Evolutionary conservation across 1,140 invertebrate species (phyloP), one percentile per base, ranked within the genome.

Genomic region (Drosophila nikananu): DNA sequence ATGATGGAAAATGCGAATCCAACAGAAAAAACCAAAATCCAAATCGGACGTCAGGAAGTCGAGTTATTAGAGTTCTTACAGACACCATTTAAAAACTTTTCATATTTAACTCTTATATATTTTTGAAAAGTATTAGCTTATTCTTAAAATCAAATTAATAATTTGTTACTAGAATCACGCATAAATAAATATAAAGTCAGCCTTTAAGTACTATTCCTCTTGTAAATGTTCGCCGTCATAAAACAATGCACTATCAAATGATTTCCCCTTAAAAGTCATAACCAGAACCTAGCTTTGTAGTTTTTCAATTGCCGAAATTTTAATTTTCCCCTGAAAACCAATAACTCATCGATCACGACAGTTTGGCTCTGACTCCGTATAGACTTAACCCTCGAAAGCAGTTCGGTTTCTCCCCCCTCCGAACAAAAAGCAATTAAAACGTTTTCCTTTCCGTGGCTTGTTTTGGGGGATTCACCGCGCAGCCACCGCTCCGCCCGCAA

Each of bases 361-460:
- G 68, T 61, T 61, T 74, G 71, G 68, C 68, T 61, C 60, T 60
- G 67, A 67, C 23, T 72, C 46, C 49, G 46, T 72, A 72, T 61
- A 61, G 46, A 73, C 68, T 57, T 48, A 68, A 71, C 63, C 67
- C 67, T 68, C 68, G 37, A 37, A 72, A 73, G 70, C 68, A 71
- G 65, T 77, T 60, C 42, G 30, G 39, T 23, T 35, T 73, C 10
- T 39, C 13, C 13, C 27, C 23, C 39, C 41, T 15, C 32, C 55
- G 59, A 67, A 67, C 74, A 35, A 83, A 87, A 87, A 89, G 83
- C 80, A 89, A 87, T 89, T 87, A 89, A 87, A 89, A 83, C 63
- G 58, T 77, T 77, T 80, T 80, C 54, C 65, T 79, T 44, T 62
- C 59, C 39, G 70, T 67, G 55, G 55, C 42, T 73, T 42, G 13